phyloP scores from a whole-genome alignment of 2,113 vertebrate genomes.

The Anhinga anhinga region DNA sequence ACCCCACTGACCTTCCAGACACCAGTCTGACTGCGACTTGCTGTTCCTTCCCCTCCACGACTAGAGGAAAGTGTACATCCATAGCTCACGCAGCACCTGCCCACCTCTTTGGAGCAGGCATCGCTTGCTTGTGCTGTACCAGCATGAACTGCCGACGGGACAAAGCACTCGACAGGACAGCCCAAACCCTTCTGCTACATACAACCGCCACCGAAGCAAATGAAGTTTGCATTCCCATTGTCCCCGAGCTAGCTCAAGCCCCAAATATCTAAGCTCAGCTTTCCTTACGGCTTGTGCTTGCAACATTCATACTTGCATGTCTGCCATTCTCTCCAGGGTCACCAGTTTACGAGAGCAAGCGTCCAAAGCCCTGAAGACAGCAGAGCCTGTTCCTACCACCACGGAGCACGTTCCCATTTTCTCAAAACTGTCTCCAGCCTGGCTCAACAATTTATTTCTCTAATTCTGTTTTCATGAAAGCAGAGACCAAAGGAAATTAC shows the following conservation, averaged over 20 bases:
- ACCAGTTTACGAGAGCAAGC: neutral
- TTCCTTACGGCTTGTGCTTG: neutral
- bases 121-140: rapidly evolving
- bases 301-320: neutral
- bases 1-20: neutral
- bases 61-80: neutral
- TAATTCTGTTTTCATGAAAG: conserved; percentile 53
- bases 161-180: too few species aligned
- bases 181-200: neutral
- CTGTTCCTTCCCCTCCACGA: neutral
- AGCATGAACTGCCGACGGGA: neutral
- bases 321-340: neutral
- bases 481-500: conserved; percentile 18
- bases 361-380: neutral
- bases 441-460: conserved; percentile 14
- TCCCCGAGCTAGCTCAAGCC: neutral
- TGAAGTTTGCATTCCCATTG: rapidly evolving
- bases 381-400: neutral
- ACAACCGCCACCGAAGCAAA: neutral
- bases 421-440: neutral
- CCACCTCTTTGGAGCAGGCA: neutral
- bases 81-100: neutral
- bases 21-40: neutral
- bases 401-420: neutral
- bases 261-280: neutral